Evolutionary conservation across 2,797 vertebrate genomes (phyloP), one percentile per base, ranked within the genome.

Genomic region (Scolopax bukidnonensis): DNA sequence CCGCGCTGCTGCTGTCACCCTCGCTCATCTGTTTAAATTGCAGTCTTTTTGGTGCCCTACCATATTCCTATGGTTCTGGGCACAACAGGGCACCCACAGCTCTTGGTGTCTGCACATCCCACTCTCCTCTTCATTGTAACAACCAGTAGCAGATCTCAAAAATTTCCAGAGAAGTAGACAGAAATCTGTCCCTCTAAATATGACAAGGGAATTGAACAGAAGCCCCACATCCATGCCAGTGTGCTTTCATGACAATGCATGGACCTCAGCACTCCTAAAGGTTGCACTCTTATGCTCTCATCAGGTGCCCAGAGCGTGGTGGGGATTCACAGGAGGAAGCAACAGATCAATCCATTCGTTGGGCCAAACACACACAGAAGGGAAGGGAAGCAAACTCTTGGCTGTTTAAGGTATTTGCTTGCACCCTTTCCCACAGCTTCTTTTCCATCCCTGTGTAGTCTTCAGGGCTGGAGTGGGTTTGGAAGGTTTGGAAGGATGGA

Each of bases 231-330:
- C 51, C 33, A n/a, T 1, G 0, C 24, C 53, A 33, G 54, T 0
- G 0, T 2, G 48, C 16, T 28, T 3, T 70, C 28, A 20, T 8
- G 71, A 32, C 16, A 70, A 21, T 3, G 21, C n/a, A 27, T 1
- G 30, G 38, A 56, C 33, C 28, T 33, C 80, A 67, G 80, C 43
- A 38, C 5, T 1, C 43, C 60, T 41, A 5, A 20, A 67, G 25
- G n/a, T 2, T 63, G 59, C 47, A 19, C 36, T 41, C 51, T 48
- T 1, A 12, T 0, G 48, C 50, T 41, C 45, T 18, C 59, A 1
- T 3, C 41, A 50, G 41, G 20, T 9, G 32, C 4, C 78, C 78
- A 68, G 40, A 9, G 17, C 1, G 2, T 0, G 1, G 3, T 59
- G 51, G 60, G 59, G 23, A 24, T 47, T 2, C 9, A 41, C 38